phyloP scores from a whole-genome alignment of 2,113 vertebrate genomes.

The Ammospiza caudacuta region DNA sequence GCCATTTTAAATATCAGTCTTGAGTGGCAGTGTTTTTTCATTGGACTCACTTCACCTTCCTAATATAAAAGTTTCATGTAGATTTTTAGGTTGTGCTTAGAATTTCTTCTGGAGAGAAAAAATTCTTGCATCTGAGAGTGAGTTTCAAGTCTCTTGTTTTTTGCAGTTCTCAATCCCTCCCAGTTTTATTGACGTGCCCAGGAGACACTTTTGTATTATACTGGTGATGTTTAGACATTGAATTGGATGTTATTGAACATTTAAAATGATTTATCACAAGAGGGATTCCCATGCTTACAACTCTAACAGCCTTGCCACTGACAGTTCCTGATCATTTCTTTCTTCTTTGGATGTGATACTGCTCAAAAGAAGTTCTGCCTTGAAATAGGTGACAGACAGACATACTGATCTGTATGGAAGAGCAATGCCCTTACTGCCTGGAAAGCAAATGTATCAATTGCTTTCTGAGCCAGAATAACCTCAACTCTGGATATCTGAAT shows the following conservation, averaged over 20 bases:
- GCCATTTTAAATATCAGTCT: conserved; percentile 16
- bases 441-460: neutral
- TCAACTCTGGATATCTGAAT: neutral
- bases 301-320: neutral
- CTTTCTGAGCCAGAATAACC: neutral
- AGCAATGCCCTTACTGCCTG: rapidly evolving
- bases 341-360: neutral
- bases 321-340: neutral
- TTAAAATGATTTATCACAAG: neutral
- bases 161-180: neutral
- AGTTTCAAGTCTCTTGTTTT: neutral
- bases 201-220: neutral
- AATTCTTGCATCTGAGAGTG: neutral
- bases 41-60: neutral
- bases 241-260: neutral
- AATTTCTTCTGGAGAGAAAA: neutral
- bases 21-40: rapidly evolving
- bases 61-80: neutral
- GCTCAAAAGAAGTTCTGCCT: neutral
- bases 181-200: neutral
- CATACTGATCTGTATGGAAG: neutral
- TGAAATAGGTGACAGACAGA: neutral
- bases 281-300: neutral
- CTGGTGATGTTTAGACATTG: neutral
- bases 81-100: neutral